Conservation (phyloP, 2,797 vertebrate species). For the Mormyrus proboscirostris region DNA sequence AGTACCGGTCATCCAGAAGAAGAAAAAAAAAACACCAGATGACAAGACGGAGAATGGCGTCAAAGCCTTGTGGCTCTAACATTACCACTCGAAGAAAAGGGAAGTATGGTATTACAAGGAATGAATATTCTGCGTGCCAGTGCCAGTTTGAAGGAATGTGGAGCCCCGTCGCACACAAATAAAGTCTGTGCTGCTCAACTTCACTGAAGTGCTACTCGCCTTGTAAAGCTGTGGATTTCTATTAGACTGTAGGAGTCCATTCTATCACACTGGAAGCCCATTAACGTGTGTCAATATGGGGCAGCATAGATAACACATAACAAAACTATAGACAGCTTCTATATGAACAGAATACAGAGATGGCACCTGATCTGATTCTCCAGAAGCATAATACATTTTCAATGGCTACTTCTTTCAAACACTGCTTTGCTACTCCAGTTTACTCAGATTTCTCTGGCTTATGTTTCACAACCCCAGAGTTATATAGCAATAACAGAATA, state of each 20-base stretch:
- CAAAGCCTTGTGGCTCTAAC: slow-evolving; percentile 24
- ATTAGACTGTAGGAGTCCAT: slow-evolving; percentile 16
- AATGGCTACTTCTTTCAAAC: neutral
- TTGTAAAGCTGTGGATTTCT: slow-evolving; percentile 10
- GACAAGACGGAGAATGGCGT: slow-evolving; percentile 19
- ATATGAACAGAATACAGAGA: neutral
- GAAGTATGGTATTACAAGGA: slow-evolving; percentile 22
- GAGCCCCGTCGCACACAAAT: slow-evolving; percentile 21
- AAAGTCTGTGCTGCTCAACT: slow-evolving; percentile 23
- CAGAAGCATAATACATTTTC: neutral
- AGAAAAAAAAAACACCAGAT: slow-evolving; percentile 24
- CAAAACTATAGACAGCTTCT: neutral
- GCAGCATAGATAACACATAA: neutral
- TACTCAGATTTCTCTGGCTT: neutral
- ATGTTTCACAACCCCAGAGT: neutral
- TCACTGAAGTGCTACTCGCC: slow-evolving; percentile 20
- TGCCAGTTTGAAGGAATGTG: slow-evolving; percentile 27
- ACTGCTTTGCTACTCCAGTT: neutral
- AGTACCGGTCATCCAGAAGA: slow-evolving; percentile 17
- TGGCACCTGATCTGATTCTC: neutral
- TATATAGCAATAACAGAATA: neutral
- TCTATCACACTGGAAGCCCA: neutral
- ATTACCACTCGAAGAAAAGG: slow-evolving; percentile 22
- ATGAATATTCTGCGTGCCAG: slow-evolving; percentile 21
- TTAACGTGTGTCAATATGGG: neutral